phyloP scores from a whole-genome alignment of 1,140 invertebrate genomes.

The Drosophila parvula region DNA sequence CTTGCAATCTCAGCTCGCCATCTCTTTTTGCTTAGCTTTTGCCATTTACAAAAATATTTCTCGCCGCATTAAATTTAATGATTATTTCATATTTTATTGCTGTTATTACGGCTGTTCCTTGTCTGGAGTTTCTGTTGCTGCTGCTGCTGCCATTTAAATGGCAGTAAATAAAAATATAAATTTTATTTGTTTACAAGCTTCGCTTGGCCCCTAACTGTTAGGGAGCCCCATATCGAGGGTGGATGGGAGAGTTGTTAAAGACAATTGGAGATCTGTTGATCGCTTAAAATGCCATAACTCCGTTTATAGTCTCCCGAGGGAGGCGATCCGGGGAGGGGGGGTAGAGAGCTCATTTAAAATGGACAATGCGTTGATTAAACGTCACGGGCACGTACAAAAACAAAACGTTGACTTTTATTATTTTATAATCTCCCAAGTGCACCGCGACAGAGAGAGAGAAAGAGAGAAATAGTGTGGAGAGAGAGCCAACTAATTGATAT shows the following conservation, averaged over 20 bases:
- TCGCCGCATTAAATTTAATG: slow-evolving; percentile 49
- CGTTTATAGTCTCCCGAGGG: slow-evolving; percentile 54
- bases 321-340: neutral
- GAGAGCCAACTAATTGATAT: slow-evolving; percentile 66
- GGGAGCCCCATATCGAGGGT: slow-evolving; percentile 30
- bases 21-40: neutral
- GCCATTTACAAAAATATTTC: slow-evolving; percentile 30
- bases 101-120: slow-evolving; percentile 58
- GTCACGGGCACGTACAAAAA: slow-evolving; percentile 77
- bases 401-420: slow-evolving; percentile 73
- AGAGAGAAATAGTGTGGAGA: neutral
- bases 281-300: slow-evolving; percentile 79
- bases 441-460: slow-evolving; percentile 22
- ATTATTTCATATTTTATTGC: slow-evolving; percentile 38
- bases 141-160: slow-evolving; percentile 70
- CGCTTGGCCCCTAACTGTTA: slow-evolving; percentile 59
- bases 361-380: slow-evolving; percentile 67
- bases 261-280: slow-evolving; percentile 63
- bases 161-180: slow-evolving; percentile 47
- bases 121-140: slow-evolving; percentile 59
- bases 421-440: slow-evolving; percentile 71
- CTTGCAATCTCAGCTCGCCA: slow-evolving; percentile 7
- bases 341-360: slow-evolving; percentile 57
- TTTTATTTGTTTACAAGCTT: slow-evolving; percentile 42
- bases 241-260: slow-evolving; percentile 27